Evolutionary conservation across 92 coral and sea anemone species (phyloP).

Genomic region (Actinostola sp.): DNA sequence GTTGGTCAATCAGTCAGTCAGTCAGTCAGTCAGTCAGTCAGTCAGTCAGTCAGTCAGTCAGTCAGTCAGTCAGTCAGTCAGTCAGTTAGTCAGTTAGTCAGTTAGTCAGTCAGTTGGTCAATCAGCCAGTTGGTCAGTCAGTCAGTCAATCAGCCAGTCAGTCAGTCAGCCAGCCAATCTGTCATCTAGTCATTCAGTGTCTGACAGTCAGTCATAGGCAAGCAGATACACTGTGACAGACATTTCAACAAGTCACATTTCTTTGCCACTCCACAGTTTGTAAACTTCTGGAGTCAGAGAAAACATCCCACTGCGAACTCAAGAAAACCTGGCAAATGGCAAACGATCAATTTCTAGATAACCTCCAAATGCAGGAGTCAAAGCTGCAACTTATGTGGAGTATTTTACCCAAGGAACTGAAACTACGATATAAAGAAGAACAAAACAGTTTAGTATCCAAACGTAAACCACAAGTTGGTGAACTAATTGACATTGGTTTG

Average conservation of each 20-base stretch:
- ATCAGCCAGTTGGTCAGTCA: no score
- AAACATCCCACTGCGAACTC: constrained; percentile 82
- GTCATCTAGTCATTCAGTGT: no score
- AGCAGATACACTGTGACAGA: no score
- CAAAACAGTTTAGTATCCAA: constrained; percentile 16
- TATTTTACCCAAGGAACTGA: constrained; percentile 79
- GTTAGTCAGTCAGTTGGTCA: no score
- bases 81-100: no score
- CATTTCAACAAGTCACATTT: no score
- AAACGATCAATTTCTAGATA: constrained; percentile 89
- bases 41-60: neutral
- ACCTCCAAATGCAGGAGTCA: constrained; percentile 64
- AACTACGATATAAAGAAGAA: constrained; percentile 47
- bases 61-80: neutral
- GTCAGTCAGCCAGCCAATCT: no score
- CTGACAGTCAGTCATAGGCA: neutral
- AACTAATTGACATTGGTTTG: constrained; percentile 58
- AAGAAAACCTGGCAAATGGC: constrained; percentile 99
- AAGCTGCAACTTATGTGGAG: constrained; percentile 71
- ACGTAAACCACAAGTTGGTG: constrained; percentile 50
- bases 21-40: no score
- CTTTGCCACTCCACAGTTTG: constrained; percentile 59
- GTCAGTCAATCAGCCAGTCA: no score
- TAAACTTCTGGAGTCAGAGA: constrained; percentile 88
- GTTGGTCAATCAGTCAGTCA: no score